These are phyloP conservation scores for Eospalax fontanierii DNA, from an alignment of 2,797 vertebrate genomes.

Conservation along the genomic window DNA sequence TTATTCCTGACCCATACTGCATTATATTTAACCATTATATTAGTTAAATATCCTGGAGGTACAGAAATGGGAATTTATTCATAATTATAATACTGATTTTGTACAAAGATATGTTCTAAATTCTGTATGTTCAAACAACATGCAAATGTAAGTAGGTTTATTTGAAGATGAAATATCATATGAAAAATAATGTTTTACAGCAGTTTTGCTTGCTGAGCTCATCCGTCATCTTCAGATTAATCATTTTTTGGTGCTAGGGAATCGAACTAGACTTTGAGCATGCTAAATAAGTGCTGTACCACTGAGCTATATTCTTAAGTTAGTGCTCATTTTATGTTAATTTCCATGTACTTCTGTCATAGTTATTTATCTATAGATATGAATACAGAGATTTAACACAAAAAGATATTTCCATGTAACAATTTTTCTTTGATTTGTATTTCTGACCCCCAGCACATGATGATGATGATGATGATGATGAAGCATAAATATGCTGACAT, in stretches of 20 bases:
- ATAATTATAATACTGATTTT: constrained; percentile 47
- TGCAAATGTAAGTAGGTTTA: constrained; percentile 7
- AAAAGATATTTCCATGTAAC: constrained; percentile 2
- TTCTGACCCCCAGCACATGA: background rate
- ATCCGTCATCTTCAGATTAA: constrained; percentile 31
- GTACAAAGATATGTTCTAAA: background rate
- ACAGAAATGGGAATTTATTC: constrained; percentile 29
- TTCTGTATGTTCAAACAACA: constrained; percentile 29
- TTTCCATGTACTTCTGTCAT: background rate
- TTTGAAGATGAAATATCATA: background rate
- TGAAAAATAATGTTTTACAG: constrained; percentile 7
- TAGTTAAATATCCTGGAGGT: constrained; percentile 39
- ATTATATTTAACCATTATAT: background rate
- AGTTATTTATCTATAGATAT: background rate
- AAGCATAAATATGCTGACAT: background rate
- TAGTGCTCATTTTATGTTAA: constrained; percentile 47
- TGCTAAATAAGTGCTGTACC: background rate
- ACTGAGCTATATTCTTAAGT: background rate
- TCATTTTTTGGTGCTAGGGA: background rate
- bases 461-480: background rate
- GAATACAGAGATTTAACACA: constrained; percentile 10
- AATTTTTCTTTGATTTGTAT: constrained; percentile 34
- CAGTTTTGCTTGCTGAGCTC: background rate
- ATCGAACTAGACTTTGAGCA: background rate
- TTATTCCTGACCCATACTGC: constrained; percentile 20